Conservation (phyloP, 2,888 invertebrate species). For the Campoplex capitator region DNA sequence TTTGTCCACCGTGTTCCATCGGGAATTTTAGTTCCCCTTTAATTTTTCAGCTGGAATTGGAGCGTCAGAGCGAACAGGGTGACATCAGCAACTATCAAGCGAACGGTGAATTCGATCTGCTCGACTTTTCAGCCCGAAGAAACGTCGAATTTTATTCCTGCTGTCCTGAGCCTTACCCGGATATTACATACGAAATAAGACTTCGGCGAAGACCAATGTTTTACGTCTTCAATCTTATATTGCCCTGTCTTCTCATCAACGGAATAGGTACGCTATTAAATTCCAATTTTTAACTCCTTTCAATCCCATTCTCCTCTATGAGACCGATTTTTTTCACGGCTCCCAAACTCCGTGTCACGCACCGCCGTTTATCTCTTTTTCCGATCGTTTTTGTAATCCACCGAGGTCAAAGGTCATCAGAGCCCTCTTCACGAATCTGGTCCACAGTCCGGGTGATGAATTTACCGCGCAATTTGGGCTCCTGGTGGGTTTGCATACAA, state of each 20-base stretch:
- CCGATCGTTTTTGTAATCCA: neutral
- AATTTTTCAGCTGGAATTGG: slow-evolving; percentile 88
- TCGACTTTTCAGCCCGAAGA: slow-evolving; percentile 90
- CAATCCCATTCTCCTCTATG: no score
- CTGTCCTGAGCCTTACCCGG: slow-evolving; percentile 93
- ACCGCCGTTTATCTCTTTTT: neutral
- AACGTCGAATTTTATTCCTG: slow-evolving; percentile 92
- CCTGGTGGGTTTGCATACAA: neutral
- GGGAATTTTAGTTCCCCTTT: neutral
- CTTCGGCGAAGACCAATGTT: slow-evolving; percentile 92
- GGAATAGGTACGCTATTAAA: slow-evolving; percentile 89
- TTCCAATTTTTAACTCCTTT: neutral
- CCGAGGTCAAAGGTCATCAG: neutral
- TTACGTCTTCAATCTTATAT: slow-evolving; percentile 94
- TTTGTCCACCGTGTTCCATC: neutral
- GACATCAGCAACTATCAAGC: slow-evolving; percentile 95
- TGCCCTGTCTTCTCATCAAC: slow-evolving; percentile 94
- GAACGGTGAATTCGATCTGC: slow-evolving; percentile 95
- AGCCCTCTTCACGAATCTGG: no score
- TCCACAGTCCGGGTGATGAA: neutral
- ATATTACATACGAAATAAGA: slow-evolving; percentile 93
- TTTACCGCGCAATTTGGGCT: neutral
- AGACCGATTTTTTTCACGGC: neutral
- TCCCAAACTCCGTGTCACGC: neutral
- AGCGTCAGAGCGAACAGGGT: slow-evolving; percentile 92